phyloP scores from a whole-genome alignment of 2,113 vertebrate genomes.

The Dasyprocta punctata region DNA sequence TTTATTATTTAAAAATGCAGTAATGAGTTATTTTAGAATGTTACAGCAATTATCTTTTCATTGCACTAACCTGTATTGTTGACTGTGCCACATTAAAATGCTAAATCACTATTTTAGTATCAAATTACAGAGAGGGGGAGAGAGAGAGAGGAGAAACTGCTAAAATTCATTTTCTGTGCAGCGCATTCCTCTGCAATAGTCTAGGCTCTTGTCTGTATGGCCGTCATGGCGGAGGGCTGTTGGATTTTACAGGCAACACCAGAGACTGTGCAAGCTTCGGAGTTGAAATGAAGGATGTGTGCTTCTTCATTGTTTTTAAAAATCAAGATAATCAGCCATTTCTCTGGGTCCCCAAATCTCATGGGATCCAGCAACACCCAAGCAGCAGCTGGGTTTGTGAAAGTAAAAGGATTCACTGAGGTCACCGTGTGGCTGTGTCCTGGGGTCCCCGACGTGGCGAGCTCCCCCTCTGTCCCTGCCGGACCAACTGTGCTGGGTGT shows the following conservation, averaged over 20 bases:
- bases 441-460: neutral
- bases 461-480: neutral
- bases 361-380: neutral
- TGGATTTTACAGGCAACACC: constrained; percentile 17
- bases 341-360: constrained; percentile 20
- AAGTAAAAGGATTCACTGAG: constrained; percentile 37
- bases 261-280: constrained; percentile 8
- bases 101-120: constrained; percentile 79
- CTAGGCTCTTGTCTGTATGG: neutral
- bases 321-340: constrained; percentile 24
- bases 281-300: constrained; percentile 42
- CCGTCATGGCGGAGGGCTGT: constrained; percentile 37
- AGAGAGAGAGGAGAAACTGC: neutral
- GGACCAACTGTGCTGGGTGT: neutral
- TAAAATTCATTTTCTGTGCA: constrained; percentile 52
- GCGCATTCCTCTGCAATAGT: constrained; percentile 61
- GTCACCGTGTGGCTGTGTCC: neutral
- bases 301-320: constrained; percentile 29
- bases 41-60: constrained; percentile 84
- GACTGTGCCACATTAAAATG: constrained; percentile 73
- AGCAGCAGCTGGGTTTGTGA: neutral
- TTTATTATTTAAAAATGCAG: constrained; percentile 83
- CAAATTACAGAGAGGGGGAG: constrained; percentile 68
- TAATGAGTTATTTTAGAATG: constrained; percentile 83
- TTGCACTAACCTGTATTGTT: constrained; percentile 73